Evolutionary conservation across 2,888 invertebrate genomes (phyloP).

Genomic region (Byasa hedistus): DNA sequence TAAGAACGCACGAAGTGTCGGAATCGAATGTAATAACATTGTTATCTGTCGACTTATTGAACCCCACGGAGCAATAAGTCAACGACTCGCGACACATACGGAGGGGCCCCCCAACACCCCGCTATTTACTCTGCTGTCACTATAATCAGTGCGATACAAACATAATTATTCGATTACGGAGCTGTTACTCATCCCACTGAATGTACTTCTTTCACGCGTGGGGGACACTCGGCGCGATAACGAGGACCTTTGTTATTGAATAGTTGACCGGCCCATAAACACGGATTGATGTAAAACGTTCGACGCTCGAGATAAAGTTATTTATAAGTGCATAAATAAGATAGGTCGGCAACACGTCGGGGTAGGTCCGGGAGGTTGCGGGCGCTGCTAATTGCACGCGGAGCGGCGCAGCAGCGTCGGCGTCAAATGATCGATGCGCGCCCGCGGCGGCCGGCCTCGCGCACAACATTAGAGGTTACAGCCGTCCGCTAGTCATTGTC

Average conservation of each 20-base stretch:
- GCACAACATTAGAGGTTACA: slow-evolving; percentile 42
- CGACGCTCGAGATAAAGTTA: slow-evolving; percentile 56
- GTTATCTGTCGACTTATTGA: slow-evolving; percentile 55
- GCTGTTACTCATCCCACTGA: slow-evolving; percentile 8
- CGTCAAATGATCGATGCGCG: slow-evolving; percentile 47
- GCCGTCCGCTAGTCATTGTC: slow-evolving; percentile 37
- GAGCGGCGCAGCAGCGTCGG: slow-evolving; percentile 49
- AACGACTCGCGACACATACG: slow-evolving; percentile 66
- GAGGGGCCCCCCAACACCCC: slow-evolving; percentile 53
- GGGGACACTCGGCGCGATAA: slow-evolving; percentile 22
- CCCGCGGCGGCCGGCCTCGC: slow-evolving; percentile 28
- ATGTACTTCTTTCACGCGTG: background rate
- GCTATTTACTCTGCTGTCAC: slow-evolving; percentile 42
- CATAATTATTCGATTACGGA: slow-evolving; percentile 34
- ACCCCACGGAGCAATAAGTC: slow-evolving; percentile 66
- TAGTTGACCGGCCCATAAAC: slow-evolving; percentile 44
- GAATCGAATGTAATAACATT: slow-evolving; percentile 56
- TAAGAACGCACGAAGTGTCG: slow-evolving; percentile 16
- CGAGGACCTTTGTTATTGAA: slow-evolving; percentile 29
- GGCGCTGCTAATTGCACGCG: slow-evolving; percentile 38
- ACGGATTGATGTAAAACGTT: slow-evolving; percentile 48
- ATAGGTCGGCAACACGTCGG: slow-evolving; percentile 48
- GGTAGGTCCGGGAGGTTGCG: slow-evolving; percentile 64
- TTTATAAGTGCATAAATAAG: slow-evolving; percentile 68
- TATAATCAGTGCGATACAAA: slow-evolving; percentile 27